These are phyloP conservation scores for Limnephilus lunatus DNA, from an alignment of 2,888 invertebrate genomes.

Conservation along the genomic window DNA sequence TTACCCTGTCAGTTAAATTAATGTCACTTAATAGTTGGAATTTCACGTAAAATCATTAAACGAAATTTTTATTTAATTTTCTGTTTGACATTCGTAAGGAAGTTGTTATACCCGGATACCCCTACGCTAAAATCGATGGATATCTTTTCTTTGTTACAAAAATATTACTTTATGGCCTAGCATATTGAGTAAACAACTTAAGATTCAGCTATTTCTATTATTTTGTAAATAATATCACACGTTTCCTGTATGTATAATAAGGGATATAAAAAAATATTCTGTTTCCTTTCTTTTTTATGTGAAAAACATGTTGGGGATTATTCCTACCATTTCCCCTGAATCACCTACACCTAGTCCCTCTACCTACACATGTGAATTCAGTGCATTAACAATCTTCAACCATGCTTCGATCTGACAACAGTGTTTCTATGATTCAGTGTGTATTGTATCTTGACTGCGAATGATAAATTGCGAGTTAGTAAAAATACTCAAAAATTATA, in stretches of 20 bases:
- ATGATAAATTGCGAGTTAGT: too few species aligned
- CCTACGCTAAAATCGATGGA: neutral
- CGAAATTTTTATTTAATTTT: neutral
- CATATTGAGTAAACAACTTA: neutral
- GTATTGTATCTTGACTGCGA: too few species aligned
- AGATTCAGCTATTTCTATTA: neutral
- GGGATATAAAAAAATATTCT: neutral
- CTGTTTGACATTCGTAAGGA: neutral
- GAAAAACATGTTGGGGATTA: too few species aligned
- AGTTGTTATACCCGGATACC: neutral
- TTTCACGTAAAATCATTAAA: neutral
- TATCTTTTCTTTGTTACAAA: neutral
- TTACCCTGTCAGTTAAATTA: constrained; percentile 26
- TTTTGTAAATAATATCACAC: neutral
- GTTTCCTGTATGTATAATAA: neutral
- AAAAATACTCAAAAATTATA: too few species aligned
- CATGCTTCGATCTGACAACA: too few species aligned
- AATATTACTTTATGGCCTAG: neutral
- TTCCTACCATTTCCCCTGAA: too few species aligned
- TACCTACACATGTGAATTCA: too few species aligned
- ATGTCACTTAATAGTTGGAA: constrained; percentile 19
- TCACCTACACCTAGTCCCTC: too few species aligned
- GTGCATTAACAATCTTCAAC: too few species aligned
- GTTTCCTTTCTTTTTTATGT: neutral
- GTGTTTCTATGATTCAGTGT: too few species aligned